Conservation (phyloP, 2,113 vertebrate genomes). For the Brachyistius frenatus region DNA sequence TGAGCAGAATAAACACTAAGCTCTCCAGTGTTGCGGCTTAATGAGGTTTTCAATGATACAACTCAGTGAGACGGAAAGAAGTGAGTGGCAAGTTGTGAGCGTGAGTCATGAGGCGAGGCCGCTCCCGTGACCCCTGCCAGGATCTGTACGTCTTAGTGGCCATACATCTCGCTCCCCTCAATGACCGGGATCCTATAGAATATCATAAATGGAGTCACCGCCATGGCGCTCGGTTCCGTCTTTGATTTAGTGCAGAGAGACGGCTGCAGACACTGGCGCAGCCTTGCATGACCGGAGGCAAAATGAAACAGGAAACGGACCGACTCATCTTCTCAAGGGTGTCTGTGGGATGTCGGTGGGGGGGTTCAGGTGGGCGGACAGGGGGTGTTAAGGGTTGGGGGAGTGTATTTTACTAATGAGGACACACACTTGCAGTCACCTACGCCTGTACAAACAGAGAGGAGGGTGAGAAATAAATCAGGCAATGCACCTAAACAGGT, state of each 20-base stretch:
- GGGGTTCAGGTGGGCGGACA: neutral
- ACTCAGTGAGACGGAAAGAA: constrained; percentile 41
- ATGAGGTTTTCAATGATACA: constrained; percentile 71
- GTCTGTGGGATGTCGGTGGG: constrained; percentile 20
- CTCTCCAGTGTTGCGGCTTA: constrained; percentile 63
- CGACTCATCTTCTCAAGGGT: constrained; percentile 64
- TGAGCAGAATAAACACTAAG: constrained; percentile 70
- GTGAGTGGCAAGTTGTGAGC: constrained; percentile 32
- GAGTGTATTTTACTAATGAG: constrained; percentile 29
- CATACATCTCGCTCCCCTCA: constrained; percentile 44
- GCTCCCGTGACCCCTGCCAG: constrained; percentile 31
- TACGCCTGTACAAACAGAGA: neutral
- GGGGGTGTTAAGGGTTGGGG: neutral
- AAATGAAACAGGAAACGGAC: constrained; percentile 72
- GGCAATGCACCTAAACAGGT: neutral
- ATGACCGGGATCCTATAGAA: constrained; percentile 52
- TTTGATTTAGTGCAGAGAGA: constrained; percentile 71
- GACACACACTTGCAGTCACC: constrained; percentile 9
- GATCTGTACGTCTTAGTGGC: constrained; percentile 33
- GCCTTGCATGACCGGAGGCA: constrained; percentile 65
- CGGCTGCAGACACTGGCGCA: constrained; percentile 47
- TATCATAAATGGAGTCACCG: constrained; percentile 76
- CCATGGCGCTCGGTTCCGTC: constrained; percentile 48
- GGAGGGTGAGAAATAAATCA: neutral
- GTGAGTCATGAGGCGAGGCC: constrained; percentile 13